phyloP scores from a whole-genome alignment of 2,797 vertebrate genomes.

The Lacerta agilis region DNA sequence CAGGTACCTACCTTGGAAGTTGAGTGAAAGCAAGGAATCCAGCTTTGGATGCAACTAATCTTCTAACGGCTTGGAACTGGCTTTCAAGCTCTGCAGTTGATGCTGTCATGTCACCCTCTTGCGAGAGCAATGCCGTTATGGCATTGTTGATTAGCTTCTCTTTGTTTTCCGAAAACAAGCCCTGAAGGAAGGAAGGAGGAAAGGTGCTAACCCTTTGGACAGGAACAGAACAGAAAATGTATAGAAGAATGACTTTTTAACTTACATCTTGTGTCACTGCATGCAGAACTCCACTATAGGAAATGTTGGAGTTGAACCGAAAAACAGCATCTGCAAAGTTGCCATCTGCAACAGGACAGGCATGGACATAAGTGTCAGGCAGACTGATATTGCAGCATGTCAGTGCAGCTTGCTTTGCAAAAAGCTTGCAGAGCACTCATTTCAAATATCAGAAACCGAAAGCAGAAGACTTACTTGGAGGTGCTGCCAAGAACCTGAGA shows the following conservation, averaged over 20 bases:
- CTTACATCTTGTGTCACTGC: constrained; percentile 99
- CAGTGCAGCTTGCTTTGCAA: neutral
- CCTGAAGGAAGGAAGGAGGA: constrained; percentile 77
- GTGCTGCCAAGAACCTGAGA: constrained; percentile 93
- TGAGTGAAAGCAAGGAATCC: constrained; percentile 99
- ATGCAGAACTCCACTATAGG: constrained; percentile 97
- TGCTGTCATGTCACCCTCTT: constrained; percentile 89
- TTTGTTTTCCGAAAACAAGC: constrained; percentile 99
- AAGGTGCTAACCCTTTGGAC: constrained; percentile 33
- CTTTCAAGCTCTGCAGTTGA: constrained; percentile 94
- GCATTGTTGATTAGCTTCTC: constrained; percentile 99
- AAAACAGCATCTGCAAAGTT: constrained; percentile 97
- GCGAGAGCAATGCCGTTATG: constrained; percentile 93
- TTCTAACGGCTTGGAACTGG: constrained; percentile 96
- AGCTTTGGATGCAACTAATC: constrained; percentile 97
- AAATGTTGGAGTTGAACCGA: constrained; percentile 97
- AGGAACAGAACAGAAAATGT: constrained; percentile 36
- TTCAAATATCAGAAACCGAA: neutral
- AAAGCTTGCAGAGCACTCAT: neutral
- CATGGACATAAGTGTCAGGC: constrained; percentile 24
- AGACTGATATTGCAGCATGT: neutral
- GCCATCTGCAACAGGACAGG: constrained; percentile 82
- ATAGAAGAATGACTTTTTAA: constrained; percentile 47
- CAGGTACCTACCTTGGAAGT: constrained; percentile 90
- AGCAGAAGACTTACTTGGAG: constrained; percentile 88